Evolutionary conservation across 2,888 invertebrate species (phyloP), one percentile per base, ranked within the genome.

Genomic region (Nemurella pictetii): DNA sequence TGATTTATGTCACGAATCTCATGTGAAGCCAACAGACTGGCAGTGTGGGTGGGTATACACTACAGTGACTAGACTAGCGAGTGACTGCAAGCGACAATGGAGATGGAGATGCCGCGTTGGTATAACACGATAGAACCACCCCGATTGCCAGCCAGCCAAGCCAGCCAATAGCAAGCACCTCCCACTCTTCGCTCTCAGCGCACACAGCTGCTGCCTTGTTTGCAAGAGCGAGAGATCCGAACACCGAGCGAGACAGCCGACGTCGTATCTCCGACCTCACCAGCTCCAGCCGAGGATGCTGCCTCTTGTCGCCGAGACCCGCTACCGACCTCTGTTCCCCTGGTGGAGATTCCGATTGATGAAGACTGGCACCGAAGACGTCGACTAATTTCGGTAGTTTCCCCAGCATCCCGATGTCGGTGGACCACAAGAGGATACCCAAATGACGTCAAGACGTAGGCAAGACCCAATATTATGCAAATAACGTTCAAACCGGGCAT

Each of bases 391-490:
- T 81, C 55, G 26, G 28, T 55, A 55, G 30, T 78, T 30, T 29
- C 36, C 81, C 25, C 81, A 35, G 55, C 36, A 35, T 36, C 55
- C 35, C 36, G 35, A 32, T 3, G 35, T 9, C 26, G n/a, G 9
- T 81, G 81, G 81, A 81, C 81, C 81, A 81, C 28, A 2, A 7
- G 36, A 36, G 35, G 30, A 78, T 78, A 36, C 36, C 26, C 27
- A 81, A n/a, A 35, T 80, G 30, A 75, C 81, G 36, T 55, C 55
- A 55, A 55, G 55, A 20, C 55, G 55, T 55, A 55, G 55, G 55
- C 55, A 55, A 55, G 55, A 55, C 55, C 81, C 81, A 81, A 81
- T 78, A 81, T 32, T 81, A 81, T 81, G 81, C 81, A 81, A 81
- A 81, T 81, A 36, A 36, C 55, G 81, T 81, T 36, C 25, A 5